Evolutionary conservation across 2,113 vertebrate genomes (phyloP).

Genomic region (Seriola quinqueradiata): DNA sequence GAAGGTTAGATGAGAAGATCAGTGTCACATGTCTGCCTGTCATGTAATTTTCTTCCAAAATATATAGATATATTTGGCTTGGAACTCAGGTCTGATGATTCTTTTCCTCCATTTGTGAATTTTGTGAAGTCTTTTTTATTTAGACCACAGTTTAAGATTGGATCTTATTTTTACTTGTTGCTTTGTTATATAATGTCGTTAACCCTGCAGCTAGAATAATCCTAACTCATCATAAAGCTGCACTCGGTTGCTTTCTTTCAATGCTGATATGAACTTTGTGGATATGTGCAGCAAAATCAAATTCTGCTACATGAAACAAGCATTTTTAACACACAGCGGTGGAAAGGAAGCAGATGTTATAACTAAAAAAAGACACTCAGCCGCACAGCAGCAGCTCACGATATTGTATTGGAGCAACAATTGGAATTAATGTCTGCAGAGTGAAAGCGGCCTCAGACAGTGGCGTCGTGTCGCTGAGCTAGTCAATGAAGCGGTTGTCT

Average conservation of each 20-base stretch:
- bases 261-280: neutral
- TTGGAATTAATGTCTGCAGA: neutral
- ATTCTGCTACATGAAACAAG: neutral
- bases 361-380: neutral
- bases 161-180: neutral
- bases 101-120: no score
- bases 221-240: neutral
- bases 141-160: no score
- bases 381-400: neutral
- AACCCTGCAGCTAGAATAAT: conserved; percentile 1
- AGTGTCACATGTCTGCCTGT: no score
- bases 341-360: neutral
- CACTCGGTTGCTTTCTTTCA: neutral
- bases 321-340: neutral
- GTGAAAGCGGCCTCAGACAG: neutral
- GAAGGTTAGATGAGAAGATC: no score
- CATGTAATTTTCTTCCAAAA: no score
- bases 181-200: neutral
- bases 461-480: neutral
- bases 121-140: no score
- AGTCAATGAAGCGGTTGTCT: conserved; percentile 15
- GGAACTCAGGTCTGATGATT: no score
- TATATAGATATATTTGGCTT: no score
- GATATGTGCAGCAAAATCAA: neutral
- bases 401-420: neutral